phyloP scores from a whole-genome alignment of 1,140 invertebrate genomes.

The Aphaenogaster rudis region DNA sequence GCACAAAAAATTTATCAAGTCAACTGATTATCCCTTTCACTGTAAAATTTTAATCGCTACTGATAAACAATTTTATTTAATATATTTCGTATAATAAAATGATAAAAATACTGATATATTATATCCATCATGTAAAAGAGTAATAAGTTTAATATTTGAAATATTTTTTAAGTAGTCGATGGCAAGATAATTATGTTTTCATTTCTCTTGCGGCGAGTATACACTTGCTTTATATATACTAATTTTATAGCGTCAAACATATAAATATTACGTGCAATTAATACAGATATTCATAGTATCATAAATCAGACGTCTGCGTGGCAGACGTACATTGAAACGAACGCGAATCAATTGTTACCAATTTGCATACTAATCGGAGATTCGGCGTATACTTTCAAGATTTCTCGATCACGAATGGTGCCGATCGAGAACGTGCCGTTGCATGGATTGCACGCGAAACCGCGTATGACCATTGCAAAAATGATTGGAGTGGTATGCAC shows the following conservation, averaged over 20 bases:
- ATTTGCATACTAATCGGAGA: slow-evolving; percentile 18
- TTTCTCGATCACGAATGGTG: slow-evolving; percentile 23
- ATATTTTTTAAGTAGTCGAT: background rate
- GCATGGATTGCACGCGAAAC: background rate
- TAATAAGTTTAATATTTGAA: slow-evolving; percentile 1
- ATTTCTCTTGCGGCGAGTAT: background rate
- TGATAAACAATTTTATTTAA: background rate
- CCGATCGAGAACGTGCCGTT: slow-evolving; percentile 15
- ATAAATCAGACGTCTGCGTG: background rate
- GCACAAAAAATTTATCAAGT: background rate
- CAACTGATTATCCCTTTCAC: background rate
- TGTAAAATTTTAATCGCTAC: background rate
- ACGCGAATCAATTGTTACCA: slow-evolving; percentile 10
- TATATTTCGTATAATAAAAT: slow-evolving; percentile 4
- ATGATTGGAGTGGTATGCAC: slow-evolving; percentile 1
- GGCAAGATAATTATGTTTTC: slow-evolving; percentile 1
- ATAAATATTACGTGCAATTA: background rate
- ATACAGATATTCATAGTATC: background rate
- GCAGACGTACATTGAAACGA: background rate
- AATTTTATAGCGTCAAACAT: background rate
- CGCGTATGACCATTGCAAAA: background rate
- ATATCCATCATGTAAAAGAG: background rate
- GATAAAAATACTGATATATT: background rate
- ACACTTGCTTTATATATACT: background rate
- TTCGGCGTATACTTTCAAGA: background rate